Conservation (phyloP, 2,113 vertebrate genomes). For the Coptodon bakossiorum region DNA sequence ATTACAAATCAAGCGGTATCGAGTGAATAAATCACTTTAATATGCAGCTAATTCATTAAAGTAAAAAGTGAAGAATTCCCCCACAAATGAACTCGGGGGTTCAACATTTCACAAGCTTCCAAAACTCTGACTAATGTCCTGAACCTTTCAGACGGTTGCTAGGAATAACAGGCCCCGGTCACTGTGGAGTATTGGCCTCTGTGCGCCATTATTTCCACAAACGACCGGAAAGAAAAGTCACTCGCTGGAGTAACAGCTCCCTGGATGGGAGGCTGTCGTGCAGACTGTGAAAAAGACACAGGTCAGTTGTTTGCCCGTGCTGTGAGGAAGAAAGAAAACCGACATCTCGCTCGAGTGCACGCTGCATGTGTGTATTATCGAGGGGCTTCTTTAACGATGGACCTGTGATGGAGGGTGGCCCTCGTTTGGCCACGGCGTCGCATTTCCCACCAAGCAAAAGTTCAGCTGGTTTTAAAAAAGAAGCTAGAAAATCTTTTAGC, state of each 20-base stretch:
- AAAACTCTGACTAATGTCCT: constrained; percentile 52
- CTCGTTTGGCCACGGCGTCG: background rate
- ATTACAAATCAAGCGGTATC: constrained; percentile 24
- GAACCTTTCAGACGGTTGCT: constrained; percentile 57
- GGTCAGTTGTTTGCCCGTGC: constrained; percentile 39
- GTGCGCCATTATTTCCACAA: constrained; percentile 60
- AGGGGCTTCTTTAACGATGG: constrained; percentile 1
- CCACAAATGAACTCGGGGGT: background rate
- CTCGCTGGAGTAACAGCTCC: constrained; percentile 63
- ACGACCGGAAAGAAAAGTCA: constrained; percentile 70
- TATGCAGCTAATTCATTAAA: constrained; percentile 23
- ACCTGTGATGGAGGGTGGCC: background rate
- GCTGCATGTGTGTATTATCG: background rate
- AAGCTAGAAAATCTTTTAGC: background rate
- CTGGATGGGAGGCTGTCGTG: constrained; percentile 51
- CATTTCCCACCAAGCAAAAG: background rate
- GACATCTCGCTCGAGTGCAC: background rate
- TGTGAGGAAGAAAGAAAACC: constrained; percentile 35
- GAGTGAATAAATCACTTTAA: constrained; percentile 34
- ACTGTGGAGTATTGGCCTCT: constrained; percentile 38
- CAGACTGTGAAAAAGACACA: constrained; percentile 41
- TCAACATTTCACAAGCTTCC: constrained; percentile 40
- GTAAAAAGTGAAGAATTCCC: background rate
- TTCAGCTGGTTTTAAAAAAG: constrained; percentile 14
- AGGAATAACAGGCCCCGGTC: constrained; percentile 61